Conservation (phyloP, 2,797 vertebrate species). For the Hypotaenidia philippensis region DNA sequence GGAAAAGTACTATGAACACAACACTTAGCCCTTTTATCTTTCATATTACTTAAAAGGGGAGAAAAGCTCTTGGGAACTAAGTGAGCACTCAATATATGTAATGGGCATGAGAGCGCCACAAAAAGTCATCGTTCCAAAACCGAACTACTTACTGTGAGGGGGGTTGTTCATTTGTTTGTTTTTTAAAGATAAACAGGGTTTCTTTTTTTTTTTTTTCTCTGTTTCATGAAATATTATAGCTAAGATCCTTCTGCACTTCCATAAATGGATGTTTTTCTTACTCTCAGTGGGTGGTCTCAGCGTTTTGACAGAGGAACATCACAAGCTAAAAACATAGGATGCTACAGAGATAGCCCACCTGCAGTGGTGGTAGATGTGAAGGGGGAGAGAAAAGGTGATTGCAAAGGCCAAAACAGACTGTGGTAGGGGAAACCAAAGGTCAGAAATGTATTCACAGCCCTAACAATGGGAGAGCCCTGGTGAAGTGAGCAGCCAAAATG, state of each 20-base stretch:
- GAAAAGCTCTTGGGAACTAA: constrained; percentile 18
- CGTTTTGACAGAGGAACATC: constrained; percentile 61
- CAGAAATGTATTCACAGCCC: constrained; percentile 60
- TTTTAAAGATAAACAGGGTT: constrained; percentile 34
- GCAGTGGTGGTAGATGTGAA: constrained; percentile 52
- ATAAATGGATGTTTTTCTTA: constrained; percentile 77
- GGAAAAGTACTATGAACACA: not conserved
- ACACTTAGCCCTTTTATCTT: constrained; percentile 6
- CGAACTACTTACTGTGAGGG: constrained; percentile 34
- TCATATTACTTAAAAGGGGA: constrained; percentile 45
- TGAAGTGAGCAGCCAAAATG: constrained; percentile 43
- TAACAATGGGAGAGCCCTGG: constrained; percentile 23
- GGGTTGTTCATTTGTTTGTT: constrained; percentile 63
- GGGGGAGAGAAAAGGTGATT: constrained; percentile 54
- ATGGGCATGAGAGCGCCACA: not conserved
- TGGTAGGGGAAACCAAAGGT: constrained; percentile 55
- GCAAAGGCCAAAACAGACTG: constrained; percentile 60
- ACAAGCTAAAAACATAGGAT: constrained; percentile 69
- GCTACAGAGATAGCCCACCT: constrained; percentile 71
- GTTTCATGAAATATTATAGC: constrained; percentile 69
- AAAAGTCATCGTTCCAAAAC: constrained; percentile 13
- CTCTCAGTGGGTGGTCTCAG: constrained; percentile 75
- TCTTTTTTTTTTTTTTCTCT: not conserved
- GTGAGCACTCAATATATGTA: not conserved
- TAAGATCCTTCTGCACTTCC: constrained; percentile 63